phyloP scores from a whole-genome alignment of 2,113 vertebrate species.

The Dromas ardeola region DNA sequence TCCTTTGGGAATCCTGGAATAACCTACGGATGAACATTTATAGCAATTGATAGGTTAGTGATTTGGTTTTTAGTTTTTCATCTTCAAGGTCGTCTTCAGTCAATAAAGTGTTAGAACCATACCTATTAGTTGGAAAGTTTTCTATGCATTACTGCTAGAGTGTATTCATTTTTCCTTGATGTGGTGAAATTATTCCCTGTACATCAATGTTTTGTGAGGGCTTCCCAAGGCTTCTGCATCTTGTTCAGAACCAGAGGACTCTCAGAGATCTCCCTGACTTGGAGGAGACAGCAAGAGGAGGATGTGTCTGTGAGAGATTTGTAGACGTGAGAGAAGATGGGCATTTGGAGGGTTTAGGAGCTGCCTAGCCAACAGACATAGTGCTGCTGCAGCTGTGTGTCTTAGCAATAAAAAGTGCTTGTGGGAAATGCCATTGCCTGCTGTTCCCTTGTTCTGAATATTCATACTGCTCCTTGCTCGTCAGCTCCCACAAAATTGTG shows the following conservation, averaged over 20 bases:
- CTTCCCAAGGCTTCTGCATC: not conserved
- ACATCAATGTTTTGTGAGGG: not conserved
- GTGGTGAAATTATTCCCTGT: not conserved
- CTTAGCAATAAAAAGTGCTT: not conserved
- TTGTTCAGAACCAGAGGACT: not conserved
- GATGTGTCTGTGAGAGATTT: not conserved
- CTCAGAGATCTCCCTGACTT: not conserved
- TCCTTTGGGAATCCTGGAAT: not conserved
- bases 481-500: not conserved
- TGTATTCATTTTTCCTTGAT: not conserved
- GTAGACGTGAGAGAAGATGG: not conserved
- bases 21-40: not conserved
- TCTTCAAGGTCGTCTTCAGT: not conserved
- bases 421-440: not conserved
- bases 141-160: not conserved
- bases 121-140: not conserved
- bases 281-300: not conserved
- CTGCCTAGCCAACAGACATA: not conserved
- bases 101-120: not conserved
- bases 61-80: not conserved
- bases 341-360: not conserved
- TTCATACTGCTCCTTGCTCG: not conserved
- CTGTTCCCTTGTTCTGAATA: not conserved
- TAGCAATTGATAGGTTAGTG: not conserved
- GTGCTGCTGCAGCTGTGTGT: not conserved